A percentile compares a stretch with the other conserved stretches of the same genome.
These are phyloP conservation scores for Sebastes fasciatus DNA, from an alignment of 2,113 vertebrate genomes.

Conservation along the genomic window DNA sequence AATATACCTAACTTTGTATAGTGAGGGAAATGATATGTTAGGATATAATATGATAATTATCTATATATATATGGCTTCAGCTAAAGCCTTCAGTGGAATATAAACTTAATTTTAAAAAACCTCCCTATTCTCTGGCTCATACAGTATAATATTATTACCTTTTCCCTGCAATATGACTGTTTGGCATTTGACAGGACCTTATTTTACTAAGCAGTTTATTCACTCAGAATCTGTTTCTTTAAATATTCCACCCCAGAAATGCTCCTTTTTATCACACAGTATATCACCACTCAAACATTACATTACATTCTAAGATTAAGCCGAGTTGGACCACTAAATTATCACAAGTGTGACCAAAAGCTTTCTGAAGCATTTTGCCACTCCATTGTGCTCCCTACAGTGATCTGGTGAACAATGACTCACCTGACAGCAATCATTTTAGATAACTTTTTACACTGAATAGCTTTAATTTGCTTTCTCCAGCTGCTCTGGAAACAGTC, in stretches of 20 bases:
- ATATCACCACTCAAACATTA: too few relatives aligned
- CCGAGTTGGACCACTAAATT: neutral
- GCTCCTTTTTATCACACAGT: too few relatives aligned
- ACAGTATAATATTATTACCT: neutral
- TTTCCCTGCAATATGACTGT: neutral
- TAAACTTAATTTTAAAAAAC: neutral
- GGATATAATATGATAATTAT: neutral
- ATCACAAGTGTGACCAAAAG: neutral
- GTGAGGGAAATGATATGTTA: neutral
- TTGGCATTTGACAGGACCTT: neutral
- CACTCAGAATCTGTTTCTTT: neutral
- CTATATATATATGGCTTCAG: neutral
- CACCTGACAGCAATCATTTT: neutral
- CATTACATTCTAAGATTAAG: too few relatives aligned
- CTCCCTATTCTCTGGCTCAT: neutral
- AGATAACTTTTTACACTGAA: neutral
- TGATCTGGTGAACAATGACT: slow-evolving; percentile 1
- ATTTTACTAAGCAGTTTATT: neutral
- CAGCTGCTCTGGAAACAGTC: neutral
- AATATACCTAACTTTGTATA: neutral
- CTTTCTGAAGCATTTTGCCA: neutral
- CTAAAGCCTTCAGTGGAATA: neutral
- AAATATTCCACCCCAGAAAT: neutral
- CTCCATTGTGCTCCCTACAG: neutral
- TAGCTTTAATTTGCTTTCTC: neutral